Conservation (phyloP, 2,888 invertebrate species). For the Neoascia interrupta region DNA sequence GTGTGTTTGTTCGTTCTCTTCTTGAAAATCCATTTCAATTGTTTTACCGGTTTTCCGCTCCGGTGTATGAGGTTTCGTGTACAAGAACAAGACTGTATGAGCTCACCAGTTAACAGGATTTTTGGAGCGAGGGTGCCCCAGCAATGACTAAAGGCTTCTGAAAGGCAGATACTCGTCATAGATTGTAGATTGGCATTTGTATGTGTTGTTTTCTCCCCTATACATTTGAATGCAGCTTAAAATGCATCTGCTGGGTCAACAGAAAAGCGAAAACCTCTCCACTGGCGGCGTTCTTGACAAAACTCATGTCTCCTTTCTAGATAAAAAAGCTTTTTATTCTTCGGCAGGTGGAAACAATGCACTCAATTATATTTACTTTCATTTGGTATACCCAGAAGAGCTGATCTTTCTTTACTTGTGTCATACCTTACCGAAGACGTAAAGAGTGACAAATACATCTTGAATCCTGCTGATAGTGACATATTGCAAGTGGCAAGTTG, state of each 20-base stretch:
- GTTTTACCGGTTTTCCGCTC: slow-evolving; percentile 51
- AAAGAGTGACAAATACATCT: too few species aligned
- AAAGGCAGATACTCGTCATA: slow-evolving; percentile 49
- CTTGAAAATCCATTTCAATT: slow-evolving; percentile 69
- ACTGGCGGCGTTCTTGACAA: too few species aligned
- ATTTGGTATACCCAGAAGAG: slow-evolving; percentile 43
- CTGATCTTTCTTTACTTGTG: too few species aligned
- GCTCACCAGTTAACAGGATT: slow-evolving; percentile 8
- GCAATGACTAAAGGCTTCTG: slow-evolving; percentile 14
- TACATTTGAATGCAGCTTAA: slow-evolving; percentile 32
- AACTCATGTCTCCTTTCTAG: too few species aligned
- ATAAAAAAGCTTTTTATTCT: too few species aligned
- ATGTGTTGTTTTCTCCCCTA: not conserved
- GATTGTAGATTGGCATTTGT: not conserved
- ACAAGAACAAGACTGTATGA: slow-evolving; percentile 15
- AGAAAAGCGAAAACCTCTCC: slow-evolving; percentile 43
- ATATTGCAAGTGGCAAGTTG: slow-evolving; percentile 40
- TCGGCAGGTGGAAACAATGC: slow-evolving; percentile 15
- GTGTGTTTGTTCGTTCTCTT: slow-evolving; percentile 65
- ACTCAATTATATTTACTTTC: slow-evolving; percentile 64
- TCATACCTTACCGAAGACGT: too few species aligned
- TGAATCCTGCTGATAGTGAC: slow-evolving; percentile 39
- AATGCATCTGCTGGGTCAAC: slow-evolving; percentile 35
- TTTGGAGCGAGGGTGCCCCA: slow-evolving; percentile 7
- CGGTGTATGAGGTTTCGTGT: slow-evolving; percentile 19